Evolutionary conservation across 2,113 vertebrate species (phyloP), one percentile per base, ranked within the genome.

Genomic region (Trematocara macrostoma): DNA sequence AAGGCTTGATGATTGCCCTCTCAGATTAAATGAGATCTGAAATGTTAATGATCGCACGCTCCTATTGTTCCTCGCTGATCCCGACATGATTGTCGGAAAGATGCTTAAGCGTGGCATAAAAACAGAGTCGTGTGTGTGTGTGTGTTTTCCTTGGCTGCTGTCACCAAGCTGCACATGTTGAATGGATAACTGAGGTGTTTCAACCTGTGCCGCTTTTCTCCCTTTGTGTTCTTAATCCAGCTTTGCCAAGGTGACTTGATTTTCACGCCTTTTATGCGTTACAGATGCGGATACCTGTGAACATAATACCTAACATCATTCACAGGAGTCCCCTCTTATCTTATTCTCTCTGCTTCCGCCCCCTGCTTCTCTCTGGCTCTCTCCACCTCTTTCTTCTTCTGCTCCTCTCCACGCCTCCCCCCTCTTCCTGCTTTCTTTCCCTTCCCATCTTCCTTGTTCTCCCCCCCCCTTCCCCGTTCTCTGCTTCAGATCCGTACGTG

Each of bases 401-500:
- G 57, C 57, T 61, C 78, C 47, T 82, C 12, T 45, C 29, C 34
- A 18, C 18, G 3, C 20, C 11, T 31, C 18, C 29, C 14, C 18
- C 31, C 9, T 42, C 38, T 38, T n/a, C 26, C 26, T 49, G 71
- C 69, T 76, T 76, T 49, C 20, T 31, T 3, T 23, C 5, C 23
- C 69, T 29, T 40, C 10, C 23, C n/a, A 7, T 8, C n/a, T 26
- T 8, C 59, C 71, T 7, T 2, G 3, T 34, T 16, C 9, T 1
- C 15, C 1, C 2, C 45, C 10, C 6, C 35, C 29, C 6, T 34
- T 5, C 47, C n/a, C 26, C 4, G 11, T 7, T 38, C 11, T 82
- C 35, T 45, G 20, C 49, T 8, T 47, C 94, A 99, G 98, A 99
- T 92, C 98, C 98, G 34, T 98, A 98, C 1, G 98, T 98, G 71